Percentiles rank a stretch among this genome's conserved stretches.
These are phyloP conservation scores for Caranx melampygus DNA, from an alignment of 2,113 vertebrate genomes.

Conservation along the genomic window DNA sequence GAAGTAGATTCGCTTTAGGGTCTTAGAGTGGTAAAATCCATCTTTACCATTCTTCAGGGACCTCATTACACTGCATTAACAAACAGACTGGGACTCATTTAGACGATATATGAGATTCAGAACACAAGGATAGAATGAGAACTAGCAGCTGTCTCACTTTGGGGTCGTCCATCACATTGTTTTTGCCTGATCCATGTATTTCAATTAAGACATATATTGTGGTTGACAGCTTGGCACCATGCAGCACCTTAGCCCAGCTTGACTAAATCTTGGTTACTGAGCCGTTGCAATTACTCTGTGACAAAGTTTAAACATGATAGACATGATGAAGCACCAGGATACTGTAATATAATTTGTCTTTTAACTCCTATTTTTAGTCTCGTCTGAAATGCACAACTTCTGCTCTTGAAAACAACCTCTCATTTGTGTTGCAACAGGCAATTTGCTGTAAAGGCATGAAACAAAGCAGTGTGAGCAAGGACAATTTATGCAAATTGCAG, in stretches of 20 bases:
- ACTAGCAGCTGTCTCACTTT: conserved; percentile 25
- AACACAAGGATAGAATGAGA: conserved; percentile 14
- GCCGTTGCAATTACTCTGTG: not conserved
- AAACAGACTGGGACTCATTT: conserved; percentile 56
- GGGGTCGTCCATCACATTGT: conserved; percentile 32
- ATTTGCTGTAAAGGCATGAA: conserved; percentile 25
- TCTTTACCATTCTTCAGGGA: conserved; percentile 55
- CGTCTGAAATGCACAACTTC: conserved; percentile 22
- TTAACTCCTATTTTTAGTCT: not conserved
- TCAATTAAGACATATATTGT: not conserved
- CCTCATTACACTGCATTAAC: conserved; percentile 65
- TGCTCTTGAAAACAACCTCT: conserved; percentile 16
- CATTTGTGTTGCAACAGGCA: conserved; percentile 33
- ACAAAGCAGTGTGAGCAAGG: conserved; percentile 29
- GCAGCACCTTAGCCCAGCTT: not conserved
- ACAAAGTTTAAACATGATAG: conserved; percentile 12
- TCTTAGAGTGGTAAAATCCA: conserved; percentile 47
- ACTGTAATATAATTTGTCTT: conserved; percentile 17
- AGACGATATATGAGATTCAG: conserved; percentile 36
- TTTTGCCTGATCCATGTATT: conserved; percentile 8
- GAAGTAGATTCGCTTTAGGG: conserved; percentile 40
- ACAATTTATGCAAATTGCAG: conserved; percentile 42
- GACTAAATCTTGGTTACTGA: conserved; percentile 20
- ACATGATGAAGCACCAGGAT: not conserved
- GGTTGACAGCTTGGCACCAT: conserved; percentile 12